phyloP scores from a whole-genome alignment of 2,888 invertebrate species.

The Pocota personata region DNA sequence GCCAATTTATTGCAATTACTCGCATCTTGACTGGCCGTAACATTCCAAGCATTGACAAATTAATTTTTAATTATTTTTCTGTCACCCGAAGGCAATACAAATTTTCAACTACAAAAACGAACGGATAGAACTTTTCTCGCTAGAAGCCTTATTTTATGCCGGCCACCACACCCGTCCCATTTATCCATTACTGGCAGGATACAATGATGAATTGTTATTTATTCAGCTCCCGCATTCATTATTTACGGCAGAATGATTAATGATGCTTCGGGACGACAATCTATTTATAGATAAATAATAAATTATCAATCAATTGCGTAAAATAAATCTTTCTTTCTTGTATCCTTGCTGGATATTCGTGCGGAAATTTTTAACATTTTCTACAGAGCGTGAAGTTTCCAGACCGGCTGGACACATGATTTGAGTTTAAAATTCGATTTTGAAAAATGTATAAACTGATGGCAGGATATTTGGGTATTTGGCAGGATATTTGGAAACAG shows the following conservation, averaged over 20 bases:
- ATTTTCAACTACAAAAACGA: neutral
- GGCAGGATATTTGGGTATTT: neutral
- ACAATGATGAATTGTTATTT: slow-evolving; percentile 54
- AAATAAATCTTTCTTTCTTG: slow-evolving; percentile 16
- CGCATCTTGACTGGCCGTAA: neutral
- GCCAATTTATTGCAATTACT: neutral
- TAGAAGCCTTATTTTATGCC: neutral
- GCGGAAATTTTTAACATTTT: neutral
- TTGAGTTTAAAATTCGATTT: slow-evolving; percentile 11
- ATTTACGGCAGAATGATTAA: slow-evolving; percentile 43
- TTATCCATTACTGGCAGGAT: neutral
- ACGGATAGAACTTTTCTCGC: neutral
- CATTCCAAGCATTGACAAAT: neutral
- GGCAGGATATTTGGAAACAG: neutral
- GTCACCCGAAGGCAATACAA: neutral
- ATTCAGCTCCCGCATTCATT: slow-evolving; percentile 27
- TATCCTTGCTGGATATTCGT: neutral
- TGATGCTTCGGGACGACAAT: slow-evolving; percentile 16
- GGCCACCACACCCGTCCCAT: neutral
- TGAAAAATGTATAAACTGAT: neutral
- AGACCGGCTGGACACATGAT: slow-evolving; percentile 1
- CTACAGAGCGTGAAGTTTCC: neutral
- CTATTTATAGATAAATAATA: slow-evolving; percentile 48
- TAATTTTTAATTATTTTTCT: slow-evolving; percentile 4
- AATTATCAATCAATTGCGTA: slow-evolving; percentile 37